phyloP scores from a whole-genome alignment of 2,797 vertebrate genomes.

The Spinus olivaceus region DNA sequence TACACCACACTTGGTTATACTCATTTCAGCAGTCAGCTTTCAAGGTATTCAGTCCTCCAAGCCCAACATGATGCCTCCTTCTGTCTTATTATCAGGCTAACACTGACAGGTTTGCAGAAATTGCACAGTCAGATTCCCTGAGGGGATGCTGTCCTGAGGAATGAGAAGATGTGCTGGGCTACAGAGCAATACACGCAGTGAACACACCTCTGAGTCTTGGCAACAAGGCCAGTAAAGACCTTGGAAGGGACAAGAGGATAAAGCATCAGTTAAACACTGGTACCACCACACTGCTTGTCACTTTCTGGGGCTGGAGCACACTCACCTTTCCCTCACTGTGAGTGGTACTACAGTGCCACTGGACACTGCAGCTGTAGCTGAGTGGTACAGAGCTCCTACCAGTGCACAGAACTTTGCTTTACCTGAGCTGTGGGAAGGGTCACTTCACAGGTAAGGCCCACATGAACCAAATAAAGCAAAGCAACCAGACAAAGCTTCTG shows the following conservation, averaged over 20 bases:
- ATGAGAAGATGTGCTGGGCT: neutral
- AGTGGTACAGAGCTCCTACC: neutral
- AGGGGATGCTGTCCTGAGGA: neutral
- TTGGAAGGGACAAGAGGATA: neutral
- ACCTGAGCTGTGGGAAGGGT: neutral
- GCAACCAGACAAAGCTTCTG: neutral
- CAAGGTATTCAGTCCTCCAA: neutral
- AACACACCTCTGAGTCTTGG: neutral
- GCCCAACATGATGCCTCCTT: neutral
- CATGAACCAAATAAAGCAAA: neutral
- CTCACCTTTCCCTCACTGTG: neutral
- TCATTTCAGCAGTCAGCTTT: neutral
- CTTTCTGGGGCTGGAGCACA: neutral
- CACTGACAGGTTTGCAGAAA: neutral
- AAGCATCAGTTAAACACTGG: neutral
- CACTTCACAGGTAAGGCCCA: accelerated
- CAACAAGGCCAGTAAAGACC: neutral
- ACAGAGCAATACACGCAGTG: neutral
- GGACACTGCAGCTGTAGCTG: neutral
- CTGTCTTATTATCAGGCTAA: neutral
- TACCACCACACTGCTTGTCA: neutral
- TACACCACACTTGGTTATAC: too few relatives aligned
- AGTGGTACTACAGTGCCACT: neutral
- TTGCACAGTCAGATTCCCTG: neutral
- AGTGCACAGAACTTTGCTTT: neutral